Evolutionary conservation across 2,797 vertebrate species (phyloP), one percentile per base, ranked within the genome.

Genomic region (Natrix natrix): DNA sequence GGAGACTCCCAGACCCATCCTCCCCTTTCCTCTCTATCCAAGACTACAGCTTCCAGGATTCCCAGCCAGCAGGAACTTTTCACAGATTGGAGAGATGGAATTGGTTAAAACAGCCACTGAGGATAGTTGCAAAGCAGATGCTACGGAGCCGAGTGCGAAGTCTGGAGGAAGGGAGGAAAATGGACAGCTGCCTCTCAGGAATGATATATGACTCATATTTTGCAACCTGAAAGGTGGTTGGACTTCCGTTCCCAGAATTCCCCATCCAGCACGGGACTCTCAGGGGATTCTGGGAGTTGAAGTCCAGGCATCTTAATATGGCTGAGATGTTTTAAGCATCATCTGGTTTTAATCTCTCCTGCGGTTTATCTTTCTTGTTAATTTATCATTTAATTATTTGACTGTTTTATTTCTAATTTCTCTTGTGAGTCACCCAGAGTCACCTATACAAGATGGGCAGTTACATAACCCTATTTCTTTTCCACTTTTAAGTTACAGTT

Each of bases 11-110:
- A 32, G 17, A 1, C 55, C 55, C 55, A 88, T 14, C 24, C 17
- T 37, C 28, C 54, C 87, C 28, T 52, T 37, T 0, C 37, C 57
- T 43, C 32, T 2, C 20, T 7, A 43, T 12, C 56, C 59, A 24
- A 61, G 32, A 26, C 59, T 43, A 60, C 20, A 26, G 3, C 20
- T 24, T 59, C 61, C 89, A 90, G 28, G 37, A 14, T 66, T 48
- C 60, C 88, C 43, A 54, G 48, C 43, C 60, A 90, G 16, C 2
- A 32, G 16, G 63, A 20, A 1, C 3, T 37, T 37, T 74, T 37
- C 16, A 37, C 14, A 20, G 6, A 3, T 0, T 0, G 16, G 8
- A 74, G 32, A 16, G 2, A 2, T 16, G 0, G 13, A 16, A 14
- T 48, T 6, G 28, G 2, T 3, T 17, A 37, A 6, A 74, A 16